Conservation (phyloP, 2,888 invertebrate species). For the Listrodromus nycthemerus region DNA sequence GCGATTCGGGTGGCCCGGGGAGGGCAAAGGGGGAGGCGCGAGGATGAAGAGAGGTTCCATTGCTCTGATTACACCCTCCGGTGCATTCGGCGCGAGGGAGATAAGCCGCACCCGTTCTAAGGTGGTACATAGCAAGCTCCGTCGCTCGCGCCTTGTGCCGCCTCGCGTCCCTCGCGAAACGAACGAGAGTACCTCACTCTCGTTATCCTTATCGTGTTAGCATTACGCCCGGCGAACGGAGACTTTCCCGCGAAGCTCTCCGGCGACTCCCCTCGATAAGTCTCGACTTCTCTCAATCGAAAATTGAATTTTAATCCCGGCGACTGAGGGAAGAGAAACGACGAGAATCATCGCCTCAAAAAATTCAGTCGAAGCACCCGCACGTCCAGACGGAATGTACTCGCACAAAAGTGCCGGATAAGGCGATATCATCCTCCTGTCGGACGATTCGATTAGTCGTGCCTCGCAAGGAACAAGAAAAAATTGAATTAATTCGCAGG, state of each 20-base stretch:
- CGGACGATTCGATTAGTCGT: conserved; percentile 14
- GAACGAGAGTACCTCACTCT: conserved; percentile 29
- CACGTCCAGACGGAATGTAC: not conserved
- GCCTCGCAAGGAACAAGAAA: conserved; percentile 11
- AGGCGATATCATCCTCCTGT: conserved; percentile 40
- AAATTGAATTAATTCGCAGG: conserved; percentile 13
- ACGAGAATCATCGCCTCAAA: not conserved
- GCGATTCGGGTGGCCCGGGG: not conserved
- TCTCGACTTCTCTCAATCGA: conserved; percentile 47
- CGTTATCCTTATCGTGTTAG: conserved; percentile 44
- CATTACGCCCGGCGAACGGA: conserved; percentile 15
- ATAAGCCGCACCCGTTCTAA: conserved; percentile 66
- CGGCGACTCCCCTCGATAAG: conserved; percentile 27
- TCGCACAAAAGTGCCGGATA: conserved; percentile 12
- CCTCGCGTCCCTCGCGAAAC: not conserved
- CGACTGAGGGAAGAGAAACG: not conserved
- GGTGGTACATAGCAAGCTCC: conserved; percentile 2
- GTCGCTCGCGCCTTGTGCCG: conserved; percentile 8
- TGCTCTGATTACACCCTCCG: conserved; percentile 67
- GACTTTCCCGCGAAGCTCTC: not conserved
- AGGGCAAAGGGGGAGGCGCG: conserved; percentile 17
- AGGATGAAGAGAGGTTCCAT: conserved; percentile 57
- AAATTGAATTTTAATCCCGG: conserved; percentile 59
- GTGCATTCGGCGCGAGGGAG: conserved; percentile 66
- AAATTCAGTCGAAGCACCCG: not conserved